phyloP scores from a whole-genome alignment of 2,113 vertebrate species.

The Ascaphus truei region DNA sequence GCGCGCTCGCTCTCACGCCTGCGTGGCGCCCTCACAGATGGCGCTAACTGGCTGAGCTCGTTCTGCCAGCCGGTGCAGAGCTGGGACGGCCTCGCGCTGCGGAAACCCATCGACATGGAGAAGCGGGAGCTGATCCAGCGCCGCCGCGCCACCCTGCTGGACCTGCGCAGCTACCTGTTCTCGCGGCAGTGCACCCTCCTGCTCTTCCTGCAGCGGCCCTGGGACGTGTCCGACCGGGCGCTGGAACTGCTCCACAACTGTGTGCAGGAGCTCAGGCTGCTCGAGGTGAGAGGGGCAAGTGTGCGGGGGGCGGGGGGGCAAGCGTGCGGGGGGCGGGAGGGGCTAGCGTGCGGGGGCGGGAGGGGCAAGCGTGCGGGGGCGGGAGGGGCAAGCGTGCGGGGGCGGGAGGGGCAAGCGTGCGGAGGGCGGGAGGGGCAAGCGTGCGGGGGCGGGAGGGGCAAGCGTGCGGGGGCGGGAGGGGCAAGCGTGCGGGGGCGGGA shows the following conservation, averaged over 20 bases:
- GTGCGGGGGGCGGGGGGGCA: too few relatives aligned
- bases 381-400: background rate
- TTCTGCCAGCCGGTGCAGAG: conserved; percentile 91
- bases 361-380: background rate
- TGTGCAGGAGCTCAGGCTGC: conserved; percentile 87
- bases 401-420: background rate
- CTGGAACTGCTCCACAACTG: conserved; percentile 95
- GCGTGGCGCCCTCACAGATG: conserved; percentile 70
- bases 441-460: too few relatives aligned
- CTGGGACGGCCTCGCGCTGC: conserved; percentile 89
- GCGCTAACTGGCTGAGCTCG: conserved; percentile 92
- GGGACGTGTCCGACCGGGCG: conserved; percentile 92
- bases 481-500: background rate
- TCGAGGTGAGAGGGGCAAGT: conserved; percentile 75
- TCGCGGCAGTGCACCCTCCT: conserved; percentile 94
- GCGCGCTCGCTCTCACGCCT: background rate
- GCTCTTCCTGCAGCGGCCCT: conserved; percentile 92
- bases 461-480: too few relatives aligned
- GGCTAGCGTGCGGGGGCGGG: background rate
- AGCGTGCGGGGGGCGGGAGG: background rate
- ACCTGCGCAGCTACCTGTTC: conserved; percentile 94
- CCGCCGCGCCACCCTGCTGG: conserved; percentile 83
- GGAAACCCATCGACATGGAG: conserved; percentile 97
- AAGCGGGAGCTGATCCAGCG: conserved; percentile 88
- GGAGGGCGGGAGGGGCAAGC: background rate